phyloP scores from a whole-genome alignment of 1,140 invertebrate species.

The Hycleus phaleratus region DNA sequence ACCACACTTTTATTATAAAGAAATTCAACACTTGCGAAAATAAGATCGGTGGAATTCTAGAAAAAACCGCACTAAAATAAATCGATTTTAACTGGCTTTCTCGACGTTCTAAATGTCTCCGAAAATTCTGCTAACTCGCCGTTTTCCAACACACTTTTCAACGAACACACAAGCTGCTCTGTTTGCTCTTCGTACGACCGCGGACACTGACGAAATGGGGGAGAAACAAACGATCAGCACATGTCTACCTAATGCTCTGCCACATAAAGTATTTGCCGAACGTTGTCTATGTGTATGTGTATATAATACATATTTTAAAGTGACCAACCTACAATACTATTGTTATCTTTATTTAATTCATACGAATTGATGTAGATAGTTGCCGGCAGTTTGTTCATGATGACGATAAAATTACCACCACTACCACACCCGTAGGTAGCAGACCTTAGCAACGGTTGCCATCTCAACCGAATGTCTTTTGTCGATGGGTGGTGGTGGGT shows the following conservation, averaged over 20 bases:
- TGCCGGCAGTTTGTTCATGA: conserved; percentile 6
- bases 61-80: too few relatives aligned
- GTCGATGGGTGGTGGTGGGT: too few relatives aligned
- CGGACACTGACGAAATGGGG: background rate
- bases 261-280: too few relatives aligned
- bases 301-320: too few relatives aligned
- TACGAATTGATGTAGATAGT: background rate
- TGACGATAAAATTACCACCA: background rate
- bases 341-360: conserved; percentile 1
- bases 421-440: conserved; percentile 17
- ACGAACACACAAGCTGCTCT: background rate
- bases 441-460: conserved; percentile 20
- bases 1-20: too few relatives aligned
- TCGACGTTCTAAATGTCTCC: too few relatives aligned
- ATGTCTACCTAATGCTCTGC: conserved; percentile 4
- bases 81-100: too few relatives aligned
- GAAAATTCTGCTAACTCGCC: too few relatives aligned
- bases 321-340: background rate
- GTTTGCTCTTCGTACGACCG: background rate
- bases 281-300: too few relatives aligned
- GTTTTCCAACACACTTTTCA: too few relatives aligned
- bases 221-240: conserved; percentile 13
- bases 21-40: too few relatives aligned
- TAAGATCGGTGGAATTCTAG: too few relatives aligned
- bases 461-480: conserved; percentile 16